Evolutionary conservation across 2,797 vertebrate genomes (phyloP), one percentile per base, ranked within the genome.

Genomic region (Lacerta viridis): DNA sequence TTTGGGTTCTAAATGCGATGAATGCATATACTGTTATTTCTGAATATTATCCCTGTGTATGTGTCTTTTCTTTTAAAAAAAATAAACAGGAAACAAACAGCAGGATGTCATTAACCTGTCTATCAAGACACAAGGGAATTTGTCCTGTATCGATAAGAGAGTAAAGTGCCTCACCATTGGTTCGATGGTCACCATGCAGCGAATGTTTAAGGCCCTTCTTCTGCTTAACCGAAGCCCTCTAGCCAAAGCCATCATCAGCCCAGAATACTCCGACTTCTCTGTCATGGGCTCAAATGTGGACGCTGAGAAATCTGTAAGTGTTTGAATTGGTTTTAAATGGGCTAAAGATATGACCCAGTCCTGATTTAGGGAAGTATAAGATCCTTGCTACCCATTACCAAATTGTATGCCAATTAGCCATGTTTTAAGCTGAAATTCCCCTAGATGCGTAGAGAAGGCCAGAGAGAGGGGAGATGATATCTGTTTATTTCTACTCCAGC

Each of bases 161-260:
- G 95, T 98, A 85, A 95, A 78, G 68, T 98, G 98, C 68, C 74
- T 97, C 78, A 94, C 98, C 41, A 91, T 98, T 84, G 97, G 97
- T 85, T 98, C 98, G 71, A 88, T 98, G 90, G 93, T 98, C 77
- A 98, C 96, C n/a, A 96, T 97, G 0, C 94, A 95, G 23, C 95
- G 98, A 59, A 95, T 93, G 3, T 97, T 98, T 93, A 96, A 93
- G 93, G 98, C 96, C 3, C 93, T 98, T 1, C 96, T 97, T 27
- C 87, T 96, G 4, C 80, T 98, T 89, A 94, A 76, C 90, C 97
- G 94, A 82, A 97, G 95, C 92, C 95, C 95, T 4, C 94, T 98
- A 90, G 86, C 89, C 76, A 96, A 87, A 88, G 92, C 96, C 59
- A 90, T 98, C 87, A 90, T 98, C 55, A 93, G 92, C 9, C 97